Conservation (phyloP, 2,113 vertebrate genomes). For the Pleuronectes platessa region DNA sequence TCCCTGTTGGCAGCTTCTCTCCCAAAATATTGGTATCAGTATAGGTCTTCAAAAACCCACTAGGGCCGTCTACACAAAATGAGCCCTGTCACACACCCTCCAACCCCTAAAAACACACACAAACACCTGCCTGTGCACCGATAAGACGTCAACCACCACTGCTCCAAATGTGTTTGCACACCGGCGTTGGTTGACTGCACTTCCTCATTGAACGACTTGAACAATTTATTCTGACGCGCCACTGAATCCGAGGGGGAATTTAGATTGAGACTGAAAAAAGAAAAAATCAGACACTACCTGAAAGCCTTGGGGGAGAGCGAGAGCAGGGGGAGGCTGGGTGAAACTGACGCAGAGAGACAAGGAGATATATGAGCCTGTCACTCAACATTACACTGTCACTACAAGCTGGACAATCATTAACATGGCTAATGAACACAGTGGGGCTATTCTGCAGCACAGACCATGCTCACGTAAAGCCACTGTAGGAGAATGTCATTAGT, state of each 20-base stretch:
- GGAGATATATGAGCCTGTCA: slow-evolving; percentile 60
- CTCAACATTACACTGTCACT: slow-evolving; percentile 57
- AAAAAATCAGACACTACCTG: slow-evolving; percentile 53
- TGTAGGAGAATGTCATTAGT: slow-evolving; percentile 35
- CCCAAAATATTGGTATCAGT: slow-evolving; percentile 38
- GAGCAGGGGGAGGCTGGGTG: background rate
- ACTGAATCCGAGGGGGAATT: slow-evolving; percentile 68
- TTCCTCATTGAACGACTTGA: slow-evolving; percentile 74
- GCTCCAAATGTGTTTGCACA: slow-evolving; percentile 73
- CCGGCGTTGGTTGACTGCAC: slow-evolving; percentile 66
- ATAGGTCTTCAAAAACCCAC: slow-evolving; percentile 33
- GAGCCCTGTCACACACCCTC: slow-evolving; percentile 21
- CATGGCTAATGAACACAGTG: slow-evolving; percentile 56
- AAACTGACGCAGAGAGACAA: slow-evolving; percentile 38
- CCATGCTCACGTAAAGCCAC: slow-evolving; percentile 1
- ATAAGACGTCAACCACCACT: slow-evolving; percentile 68
- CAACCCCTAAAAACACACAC: slow-evolving; percentile 44
- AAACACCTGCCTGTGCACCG: slow-evolving; percentile 57
- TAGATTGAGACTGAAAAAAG: slow-evolving; percentile 68
- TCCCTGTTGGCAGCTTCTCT: background rate
- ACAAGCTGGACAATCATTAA: slow-evolving; percentile 69
- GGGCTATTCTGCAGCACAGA: slow-evolving; percentile 1
- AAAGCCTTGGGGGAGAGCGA: slow-evolving; percentile 36
- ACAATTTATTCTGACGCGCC: slow-evolving; percentile 72
- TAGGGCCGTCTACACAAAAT: slow-evolving; percentile 6